phyloP scores from a whole-genome alignment of 2,797 vertebrate genomes.

The Brotula barbata region DNA sequence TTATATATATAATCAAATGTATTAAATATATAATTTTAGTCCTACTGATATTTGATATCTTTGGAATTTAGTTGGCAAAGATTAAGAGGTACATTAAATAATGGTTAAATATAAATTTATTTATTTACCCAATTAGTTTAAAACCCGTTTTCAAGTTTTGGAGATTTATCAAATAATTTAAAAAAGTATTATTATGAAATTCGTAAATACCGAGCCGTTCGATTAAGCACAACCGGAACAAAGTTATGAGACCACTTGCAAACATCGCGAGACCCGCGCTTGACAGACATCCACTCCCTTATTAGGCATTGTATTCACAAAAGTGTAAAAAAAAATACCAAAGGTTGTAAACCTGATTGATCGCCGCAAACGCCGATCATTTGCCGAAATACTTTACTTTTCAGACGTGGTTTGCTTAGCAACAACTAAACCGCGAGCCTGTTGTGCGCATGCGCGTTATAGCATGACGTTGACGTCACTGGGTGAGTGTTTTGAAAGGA shows the following conservation, averaged over 20 bases:
- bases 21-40: too few species aligned
- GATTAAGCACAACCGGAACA: neutral
- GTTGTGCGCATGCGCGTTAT: neutral
- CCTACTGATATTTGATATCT: too few species aligned
- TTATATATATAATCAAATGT: too few species aligned
- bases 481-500: conserved; percentile 72
- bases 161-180: too few species aligned
- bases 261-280: conserved; percentile 41
- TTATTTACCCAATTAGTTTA: too few species aligned
- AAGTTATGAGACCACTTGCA: neutral
- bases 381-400: neutral
- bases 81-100: too few species aligned
- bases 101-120: too few species aligned
- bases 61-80: too few species aligned
- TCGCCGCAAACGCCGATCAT: neutral
- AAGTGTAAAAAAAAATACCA: conserved; percentile 21
- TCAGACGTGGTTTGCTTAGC: neutral
- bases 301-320: too few species aligned
- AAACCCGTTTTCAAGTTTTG: too few species aligned
- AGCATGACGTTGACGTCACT: neutral
- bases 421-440: neutral
- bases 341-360: neutral
- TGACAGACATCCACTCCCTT: conserved; percentile 28
- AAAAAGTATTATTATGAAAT: too few species aligned
- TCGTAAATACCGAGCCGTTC: too few species aligned